Evolutionary conservation across 2,113 vertebrate species (phyloP).

Genomic region (Odocoileus hemionus): DNA sequence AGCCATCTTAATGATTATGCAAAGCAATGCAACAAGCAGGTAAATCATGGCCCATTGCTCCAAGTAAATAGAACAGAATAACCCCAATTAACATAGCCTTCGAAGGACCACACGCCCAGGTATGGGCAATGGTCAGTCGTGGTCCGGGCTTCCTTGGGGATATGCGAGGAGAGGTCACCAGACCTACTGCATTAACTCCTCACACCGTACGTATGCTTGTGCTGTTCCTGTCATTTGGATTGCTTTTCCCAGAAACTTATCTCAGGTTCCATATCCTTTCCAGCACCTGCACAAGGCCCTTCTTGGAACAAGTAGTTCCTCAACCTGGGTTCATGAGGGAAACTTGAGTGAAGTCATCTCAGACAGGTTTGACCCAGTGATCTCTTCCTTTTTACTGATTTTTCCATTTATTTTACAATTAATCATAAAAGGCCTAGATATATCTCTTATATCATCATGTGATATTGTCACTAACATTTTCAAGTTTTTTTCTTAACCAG

Average conservation of each 20-base stretch:
- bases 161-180: neutral
- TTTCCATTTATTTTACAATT: neutral
- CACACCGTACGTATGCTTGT: neutral
- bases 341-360: neutral
- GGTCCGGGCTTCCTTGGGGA: neutral
- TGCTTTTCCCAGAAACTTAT: neutral
- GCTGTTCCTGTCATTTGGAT: neutral
- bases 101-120: neutral
- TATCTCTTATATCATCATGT: neutral
- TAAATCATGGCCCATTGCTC: neutral
- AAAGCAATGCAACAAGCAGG: neutral
- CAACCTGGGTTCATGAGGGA: neutral
- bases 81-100: neutral
- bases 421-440: neutral
- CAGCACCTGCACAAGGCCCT: neutral
- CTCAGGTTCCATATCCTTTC: neutral
- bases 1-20: neutral
- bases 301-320: neutral
- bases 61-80: neutral
- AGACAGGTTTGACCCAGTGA: neutral
- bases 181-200: neutral
- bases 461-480: neutral
- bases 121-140: neutral
- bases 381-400: neutral
- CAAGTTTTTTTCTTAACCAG: conserved; percentile 10